A percentile compares a stretch with the other conserved stretches of the same genome.
These are phyloP conservation scores for Ambastaia sidthimunki DNA, from an alignment of 2,797 vertebrate genomes.

Conservation along the genomic window DNA sequence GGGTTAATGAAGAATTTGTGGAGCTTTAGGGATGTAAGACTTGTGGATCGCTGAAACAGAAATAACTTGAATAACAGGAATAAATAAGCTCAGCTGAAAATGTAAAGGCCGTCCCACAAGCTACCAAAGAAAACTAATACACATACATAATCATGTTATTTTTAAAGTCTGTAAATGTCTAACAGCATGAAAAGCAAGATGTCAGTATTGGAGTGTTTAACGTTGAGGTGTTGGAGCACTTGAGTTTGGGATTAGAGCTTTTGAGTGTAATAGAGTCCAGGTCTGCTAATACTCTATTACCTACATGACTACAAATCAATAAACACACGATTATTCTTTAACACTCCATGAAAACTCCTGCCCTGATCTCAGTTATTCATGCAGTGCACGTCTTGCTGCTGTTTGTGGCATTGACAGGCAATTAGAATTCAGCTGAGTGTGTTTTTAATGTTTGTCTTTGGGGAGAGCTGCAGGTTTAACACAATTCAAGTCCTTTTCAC, in stretches of 20 bases:
- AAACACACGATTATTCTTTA: constrained; percentile 17
- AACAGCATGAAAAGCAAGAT: not conserved
- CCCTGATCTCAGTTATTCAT: not conserved
- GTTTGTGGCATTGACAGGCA: not conserved
- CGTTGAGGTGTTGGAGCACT: not conserved
- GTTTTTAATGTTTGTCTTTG: constrained; percentile 1
- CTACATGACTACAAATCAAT: constrained; percentile 17
- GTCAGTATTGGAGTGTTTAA: not conserved
- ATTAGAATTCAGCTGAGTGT: not conserved
- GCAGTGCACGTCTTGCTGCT: not conserved
- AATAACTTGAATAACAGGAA: not conserved
- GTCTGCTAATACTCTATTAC: not conserved
- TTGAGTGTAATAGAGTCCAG: constrained; percentile 8
- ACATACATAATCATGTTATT: not conserved
- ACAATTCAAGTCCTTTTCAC: constrained; percentile 39
- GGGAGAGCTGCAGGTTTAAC: constrained; percentile 28
- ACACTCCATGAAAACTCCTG: not conserved
- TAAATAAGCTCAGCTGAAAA: not conserved
- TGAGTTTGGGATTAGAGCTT: not conserved
- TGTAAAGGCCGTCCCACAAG: not conserved
- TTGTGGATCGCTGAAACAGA: too few relatives aligned
- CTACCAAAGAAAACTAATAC: not conserved
- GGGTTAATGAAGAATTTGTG: too few relatives aligned
- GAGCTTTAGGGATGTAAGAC: too few relatives aligned
- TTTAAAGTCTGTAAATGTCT: not conserved